These are phyloP conservation scores for Dolichopus griseipennis DNA, from an alignment of 2,888 invertebrate genomes.

Conservation along the genomic window DNA sequence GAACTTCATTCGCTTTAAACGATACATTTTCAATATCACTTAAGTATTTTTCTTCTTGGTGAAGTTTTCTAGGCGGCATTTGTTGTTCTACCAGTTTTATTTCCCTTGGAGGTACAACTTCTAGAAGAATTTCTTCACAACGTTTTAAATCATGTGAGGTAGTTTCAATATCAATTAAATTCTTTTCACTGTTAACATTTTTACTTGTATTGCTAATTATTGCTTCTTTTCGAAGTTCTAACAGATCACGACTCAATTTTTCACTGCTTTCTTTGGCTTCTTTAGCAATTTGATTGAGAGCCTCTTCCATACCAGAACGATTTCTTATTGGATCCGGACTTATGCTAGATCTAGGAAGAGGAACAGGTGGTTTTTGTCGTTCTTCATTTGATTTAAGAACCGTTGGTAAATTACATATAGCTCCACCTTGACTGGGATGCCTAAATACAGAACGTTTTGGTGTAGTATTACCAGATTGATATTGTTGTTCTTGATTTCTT, in stretches of 20 bases:
- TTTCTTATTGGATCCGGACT: slow-evolving; percentile 46
- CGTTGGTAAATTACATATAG: slow-evolving; percentile 38
- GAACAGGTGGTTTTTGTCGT: slow-evolving; percentile 46
- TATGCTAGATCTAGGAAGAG: slow-evolving; percentile 45
- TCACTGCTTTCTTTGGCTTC: slow-evolving; percentile 69
- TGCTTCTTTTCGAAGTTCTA: slow-evolving; percentile 46
- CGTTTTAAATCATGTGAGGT: slow-evolving; percentile 45
- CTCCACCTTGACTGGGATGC: slow-evolving; percentile 40
- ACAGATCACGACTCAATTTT: slow-evolving; percentile 57
- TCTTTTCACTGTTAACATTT: slow-evolving; percentile 32
- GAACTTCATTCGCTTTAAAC: slow-evolving; percentile 38
- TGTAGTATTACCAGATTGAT: slow-evolving; percentile 16
- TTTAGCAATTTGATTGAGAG: slow-evolving; percentile 61
- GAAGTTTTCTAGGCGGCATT: slow-evolving; percentile 28
- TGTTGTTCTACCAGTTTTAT: slow-evolving; percentile 16
- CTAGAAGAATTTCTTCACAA: slow-evolving; percentile 45
- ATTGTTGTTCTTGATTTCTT: slow-evolving; percentile 32
- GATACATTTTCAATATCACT: slow-evolving; percentile 40
- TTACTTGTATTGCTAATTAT: slow-evolving; percentile 32
- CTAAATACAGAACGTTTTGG: slow-evolving; percentile 30
- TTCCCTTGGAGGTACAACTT: slow-evolving; percentile 33
- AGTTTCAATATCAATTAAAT: slow-evolving; percentile 42
- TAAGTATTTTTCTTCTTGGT: slow-evolving; percentile 37
- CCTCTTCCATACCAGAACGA: slow-evolving; percentile 55
- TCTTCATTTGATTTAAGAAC: slow-evolving; percentile 29